Base-by-base conservation (phyloP, 2,113 vertebrate genomes). In the Oryzias melastigma region DNA sequence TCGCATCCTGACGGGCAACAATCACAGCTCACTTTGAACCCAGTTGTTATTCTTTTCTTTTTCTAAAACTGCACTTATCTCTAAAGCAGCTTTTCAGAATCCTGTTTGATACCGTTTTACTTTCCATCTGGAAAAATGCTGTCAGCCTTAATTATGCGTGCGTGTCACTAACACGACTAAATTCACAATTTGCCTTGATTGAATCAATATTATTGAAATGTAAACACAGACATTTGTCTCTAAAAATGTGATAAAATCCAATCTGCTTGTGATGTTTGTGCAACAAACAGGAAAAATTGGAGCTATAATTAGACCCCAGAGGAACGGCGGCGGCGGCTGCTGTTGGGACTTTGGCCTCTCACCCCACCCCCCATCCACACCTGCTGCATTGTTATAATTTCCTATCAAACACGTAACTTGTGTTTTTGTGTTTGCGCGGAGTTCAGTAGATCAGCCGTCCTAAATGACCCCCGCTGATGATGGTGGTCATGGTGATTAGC, bases 401-500 rank as follows among this genome's bases (percentile, higher is more conserved):
- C 43, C 20, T 5, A 35, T 17, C 24, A 54, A 65, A 77, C 56
- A 63, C 64, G 52, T 18, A 59, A 45, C 57, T 63, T 35, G 40
- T 25, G 52, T 71, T 52, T 65, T 45, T 44, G 42, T 16, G 49
- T 54, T 56, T 52, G 56, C 75, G 22, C 70, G n/a, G 48, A 57
- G 44, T 66, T 75, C 66, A 49, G 69, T 42, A 52, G 70, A 77
- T 81, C 68, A 20, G 46, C 50, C 48, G 40, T 50, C 43, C 56
- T 58, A 69, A 74, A 76, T 52, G 66, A 43, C 69, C 44, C 3
- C 46, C 14, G 13, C 58, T 74, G 65, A 73, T 70, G 75, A 73
- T 35, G 55, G 62, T 61, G 51, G 70, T 80, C 70, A 61, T 58
- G 73, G 74, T 72, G 82, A 88, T 87, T 84, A 86, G 76, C 74